Base-by-base conservation (phyloP, 2,113 vertebrate genomes). In the Cacatua alba region DNA sequence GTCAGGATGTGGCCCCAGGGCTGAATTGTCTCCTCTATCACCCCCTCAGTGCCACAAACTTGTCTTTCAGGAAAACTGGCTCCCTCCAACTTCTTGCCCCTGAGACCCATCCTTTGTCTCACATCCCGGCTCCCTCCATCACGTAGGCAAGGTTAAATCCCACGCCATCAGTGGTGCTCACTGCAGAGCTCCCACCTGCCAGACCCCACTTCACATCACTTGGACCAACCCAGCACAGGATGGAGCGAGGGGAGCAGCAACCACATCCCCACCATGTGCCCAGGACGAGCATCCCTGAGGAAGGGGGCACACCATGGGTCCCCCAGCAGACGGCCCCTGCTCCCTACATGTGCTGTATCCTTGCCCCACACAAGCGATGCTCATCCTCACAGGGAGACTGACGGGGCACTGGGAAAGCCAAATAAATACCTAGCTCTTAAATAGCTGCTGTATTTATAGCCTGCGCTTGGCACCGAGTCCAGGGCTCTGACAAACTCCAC, bases 401-500 rank as follows among this genome's bases (percentile, higher is more conserved):
- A 25, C 48, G 4, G 74, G 53, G 65, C 67, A 69, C 17, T 7
- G 69, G 83, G 68, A 51, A 53, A 51, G 92, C 51, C 21, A 6
- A 48, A 93, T 64, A 82, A 94, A 91, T 69, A 92, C 90, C 74
- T 88, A 16, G 0, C 85, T 88, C 75, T 35, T 37, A 87, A 93
- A 97, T 52, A 96, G 90, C 68, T 18, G 41, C 82, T 44, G 78
- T 95, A 95, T 97, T 97, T 97, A 96, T 94, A 97, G 95, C 82
- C 85, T 1, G 31, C 0, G 21, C 77, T 31, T 94, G 96, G 94
- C 96, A 82, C 65, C 2, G 26, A 33, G 88, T 75, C 85, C 79
- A 0, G 69, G 5, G 82, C 63, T 76, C 88, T 26, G 62, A 71
- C 92, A 79, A 85, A 85, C 82, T 4, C 83, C 10, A 1, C 88